Evolutionary conservation across 1,140 invertebrate species (phyloP), one percentile per base, ranked within the genome.

Genomic region (Drosophila ercepeae): DNA sequence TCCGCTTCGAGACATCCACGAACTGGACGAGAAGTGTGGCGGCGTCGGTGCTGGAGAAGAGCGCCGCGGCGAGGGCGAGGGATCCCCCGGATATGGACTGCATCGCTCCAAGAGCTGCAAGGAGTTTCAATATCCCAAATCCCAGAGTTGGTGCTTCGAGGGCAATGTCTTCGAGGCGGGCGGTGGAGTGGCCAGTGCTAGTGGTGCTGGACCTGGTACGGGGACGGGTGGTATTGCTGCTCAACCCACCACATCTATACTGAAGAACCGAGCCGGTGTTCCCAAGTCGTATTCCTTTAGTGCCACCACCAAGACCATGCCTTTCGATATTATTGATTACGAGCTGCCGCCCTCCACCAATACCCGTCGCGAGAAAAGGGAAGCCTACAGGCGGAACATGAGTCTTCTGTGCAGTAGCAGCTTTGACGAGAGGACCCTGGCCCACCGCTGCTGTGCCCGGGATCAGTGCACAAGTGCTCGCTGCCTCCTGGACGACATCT

Each of bases 221-320:
- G 42, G 54, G 1, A 41, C 42, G 4, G 23, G 45, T 1, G 49
- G 14, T 0, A 46, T 27, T 0, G 46, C 59, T 2, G 42, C 63
- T 13, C 14, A 65, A 0, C 46, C 71, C 21, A 86, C 83, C 32
- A 89, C 89, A 4, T 90, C 86, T 7, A 89, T 91, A 36, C 34
- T 90, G 9, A 91, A 91, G 49, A 89, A 90, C 44, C 78, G 86
- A 6, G 36, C 69, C 2, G 84, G 89, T 11, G 89, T 91, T 44
- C 91, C 91, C 46, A 91, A 91, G 53, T 91, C 91, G 0, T 90
- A 90, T 53, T 91, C 91, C 11, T 91, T 91, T 8, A 90, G 89
- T 57, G 89, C 81, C 44, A 76, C 75, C 16, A 78, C 89, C 14
- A 91, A 90, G 70, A 91, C 90, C 6, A 90, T 88, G 59, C 90